Evolutionary conservation across 2,113 vertebrate species (phyloP).

Genomic region (Mesoclemmys tuberculata): DNA sequence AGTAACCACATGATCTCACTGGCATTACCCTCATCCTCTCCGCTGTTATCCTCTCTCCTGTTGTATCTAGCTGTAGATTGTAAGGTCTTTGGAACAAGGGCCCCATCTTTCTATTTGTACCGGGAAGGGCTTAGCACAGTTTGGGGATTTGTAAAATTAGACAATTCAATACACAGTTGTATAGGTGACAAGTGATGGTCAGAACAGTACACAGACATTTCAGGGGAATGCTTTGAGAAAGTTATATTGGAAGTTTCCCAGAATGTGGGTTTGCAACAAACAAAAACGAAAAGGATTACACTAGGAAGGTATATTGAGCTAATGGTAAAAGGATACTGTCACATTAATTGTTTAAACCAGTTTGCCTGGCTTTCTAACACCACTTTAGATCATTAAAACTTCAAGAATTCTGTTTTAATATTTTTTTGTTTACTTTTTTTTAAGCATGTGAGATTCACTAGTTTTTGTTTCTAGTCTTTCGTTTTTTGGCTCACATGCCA

Average conservation of each 20-base stretch:
- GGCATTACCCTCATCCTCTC: slow-evolving; percentile 24
- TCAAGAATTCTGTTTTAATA: slow-evolving; percentile 60
- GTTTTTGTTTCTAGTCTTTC: neutral
- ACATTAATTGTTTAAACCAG: slow-evolving; percentile 14
- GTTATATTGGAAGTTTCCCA: neutral
- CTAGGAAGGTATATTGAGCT: neutral
- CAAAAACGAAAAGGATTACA: neutral
- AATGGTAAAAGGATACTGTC: neutral
- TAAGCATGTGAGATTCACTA: neutral
- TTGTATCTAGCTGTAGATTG: slow-evolving; percentile 45
- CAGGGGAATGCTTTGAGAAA: neutral
- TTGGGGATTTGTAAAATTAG: slow-evolving; percentile 3
- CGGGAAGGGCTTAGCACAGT: neutral
- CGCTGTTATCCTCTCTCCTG: slow-evolving; percentile 15
- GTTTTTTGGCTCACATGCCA: neutral
- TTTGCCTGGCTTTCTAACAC: slow-evolving; percentile 32
- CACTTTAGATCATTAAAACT: slow-evolving; percentile 59
- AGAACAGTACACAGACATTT: neutral
- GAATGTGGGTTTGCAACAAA: neutral
- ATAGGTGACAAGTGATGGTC: neutral
- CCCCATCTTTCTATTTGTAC: neutral
- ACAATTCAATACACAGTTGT: neutral
- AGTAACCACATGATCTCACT: neutral
- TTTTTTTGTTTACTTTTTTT: slow-evolving; percentile 30
- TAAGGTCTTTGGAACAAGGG: slow-evolving; percentile 65